Conservation (phyloP, 2,888 invertebrate genomes). For the Machimus atricapillus region DNA sequence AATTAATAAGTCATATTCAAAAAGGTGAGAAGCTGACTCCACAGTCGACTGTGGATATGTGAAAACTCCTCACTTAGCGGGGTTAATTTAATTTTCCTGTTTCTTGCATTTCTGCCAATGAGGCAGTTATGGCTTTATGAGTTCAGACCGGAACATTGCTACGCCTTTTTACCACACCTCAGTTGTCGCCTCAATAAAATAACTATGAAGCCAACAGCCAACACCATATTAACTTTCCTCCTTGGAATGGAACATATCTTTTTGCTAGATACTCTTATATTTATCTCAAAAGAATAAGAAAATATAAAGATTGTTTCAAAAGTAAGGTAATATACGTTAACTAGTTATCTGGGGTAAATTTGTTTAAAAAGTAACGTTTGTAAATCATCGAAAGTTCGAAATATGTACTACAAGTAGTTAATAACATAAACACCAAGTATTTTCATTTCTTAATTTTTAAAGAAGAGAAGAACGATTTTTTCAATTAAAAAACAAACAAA, state of each 20-base stretch:
- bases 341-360: too few species aligned
- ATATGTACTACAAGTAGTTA: too few species aligned
- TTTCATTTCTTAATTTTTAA: too few species aligned
- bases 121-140: background rate
- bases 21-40: background rate
- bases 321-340: too few species aligned
- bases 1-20: conserved; percentile 35
- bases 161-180: background rate
- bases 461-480: too few species aligned
- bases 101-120: background rate
- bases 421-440: too few species aligned
- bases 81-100: background rate
- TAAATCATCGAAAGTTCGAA: too few species aligned
- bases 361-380: too few species aligned
- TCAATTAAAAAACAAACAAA: too few species aligned
- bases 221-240: background rate
- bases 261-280: background rate
- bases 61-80: background rate
- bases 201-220: background rate
- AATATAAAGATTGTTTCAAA: too few species aligned
- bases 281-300: background rate
- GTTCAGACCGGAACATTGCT: background rate
- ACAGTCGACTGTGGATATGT: background rate
- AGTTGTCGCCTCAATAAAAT: background rate
- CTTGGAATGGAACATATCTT: background rate